Base-by-base conservation (phyloP, 2,113 vertebrate genomes). In the Pagrus major region DNA sequence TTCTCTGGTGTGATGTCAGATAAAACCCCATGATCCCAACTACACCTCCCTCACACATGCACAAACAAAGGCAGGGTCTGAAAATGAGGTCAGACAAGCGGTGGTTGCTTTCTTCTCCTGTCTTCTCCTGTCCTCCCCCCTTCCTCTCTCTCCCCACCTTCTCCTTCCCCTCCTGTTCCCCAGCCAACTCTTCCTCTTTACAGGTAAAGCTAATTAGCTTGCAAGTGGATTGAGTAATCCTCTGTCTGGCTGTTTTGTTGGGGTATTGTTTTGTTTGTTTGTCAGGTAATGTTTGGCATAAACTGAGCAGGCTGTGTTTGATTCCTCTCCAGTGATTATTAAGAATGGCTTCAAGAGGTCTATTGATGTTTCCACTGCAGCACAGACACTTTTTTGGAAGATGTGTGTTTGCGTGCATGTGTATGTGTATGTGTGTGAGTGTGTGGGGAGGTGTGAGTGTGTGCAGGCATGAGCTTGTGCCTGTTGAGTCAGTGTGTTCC, bases 321-420 rank as follows among this genome's bases (percentile, higher is more conserved):
- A 94, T 90, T 90, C 88, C 90, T 92, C 91, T 85, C 86, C 71
- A 89, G 90, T 89, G 91, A 81, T 93, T 92, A 93, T 93, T 91
- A 92, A 80, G 85, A 90, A 81, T 29, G 83, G 52, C 89, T 85
- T 85, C 49, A 81, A 88, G 79, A 89, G 66, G 76, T 72, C 73
- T 88, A 89, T 93, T 88, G 91, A 93, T 90, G 83, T 89, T 90
- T 87, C 79, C 78, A 51, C 46, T 54, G 82, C 59, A 47, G 79
- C 60, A 56, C 25, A 35, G 31, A 71, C 77, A 71, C 78, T 66
- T 20, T 23, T 64, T 73, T 61, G 70, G 51, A 31, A 66, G 37
- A 27, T 47, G 55, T 74, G 78, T 79, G 42, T 44, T 5, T 42
- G 41, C 71, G 49, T 52, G 35, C 33, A 46, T 61, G 35, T 37